Base-by-base conservation (phyloP, 2,888 invertebrate species). In the Ennomos quercinarius region DNA sequence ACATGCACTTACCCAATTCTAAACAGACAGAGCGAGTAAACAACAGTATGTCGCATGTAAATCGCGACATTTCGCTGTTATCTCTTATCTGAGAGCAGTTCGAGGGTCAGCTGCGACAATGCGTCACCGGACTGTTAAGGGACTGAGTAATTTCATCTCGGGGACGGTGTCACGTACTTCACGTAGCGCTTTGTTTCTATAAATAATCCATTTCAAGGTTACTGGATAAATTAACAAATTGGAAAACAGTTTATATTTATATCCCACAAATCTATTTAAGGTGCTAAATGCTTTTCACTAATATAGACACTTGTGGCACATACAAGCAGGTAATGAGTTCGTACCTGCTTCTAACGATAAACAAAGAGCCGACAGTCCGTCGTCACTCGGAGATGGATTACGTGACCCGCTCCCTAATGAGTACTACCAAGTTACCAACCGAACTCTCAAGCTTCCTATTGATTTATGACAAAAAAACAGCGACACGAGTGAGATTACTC, bases 321-420 rank as follows among this genome's bases (percentile, higher is more conserved):
- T 45, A 57, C 40, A 27, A 40, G 45, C 10, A 40, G 44, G 44
- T 50, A 49, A 46, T 41, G 36, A 51, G 42, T 10, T 35, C 12
- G 44, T 35, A 49, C 50, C 45, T 36, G 35, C 34, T 44, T 36
- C 34, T 27, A 51, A 46, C 49, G 12, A 35, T 39, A 38, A 49
- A 57, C 57, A 58, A 52, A 58, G 48, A 47, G 11, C 39, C 37
- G 45, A 37, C 57, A 42, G 42, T 6, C 27, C 27, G 27, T 39
- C 52, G 57, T 37, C 57, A 47, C 46, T 57, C 41, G 12, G 57
- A 58, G 57, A 58, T 52, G 57, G 38, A 39, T 39, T 52, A 58
- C 57, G 57, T 58, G 57, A 47, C 43, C 11, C 1, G 57, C 9
- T 12, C 38, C 9, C 34, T 35, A 40, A 58, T 52, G 48, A 47